Evolutionary conservation across 2,113 vertebrate genomes (phyloP).

Genomic region (Melospiza melodia): DNA sequence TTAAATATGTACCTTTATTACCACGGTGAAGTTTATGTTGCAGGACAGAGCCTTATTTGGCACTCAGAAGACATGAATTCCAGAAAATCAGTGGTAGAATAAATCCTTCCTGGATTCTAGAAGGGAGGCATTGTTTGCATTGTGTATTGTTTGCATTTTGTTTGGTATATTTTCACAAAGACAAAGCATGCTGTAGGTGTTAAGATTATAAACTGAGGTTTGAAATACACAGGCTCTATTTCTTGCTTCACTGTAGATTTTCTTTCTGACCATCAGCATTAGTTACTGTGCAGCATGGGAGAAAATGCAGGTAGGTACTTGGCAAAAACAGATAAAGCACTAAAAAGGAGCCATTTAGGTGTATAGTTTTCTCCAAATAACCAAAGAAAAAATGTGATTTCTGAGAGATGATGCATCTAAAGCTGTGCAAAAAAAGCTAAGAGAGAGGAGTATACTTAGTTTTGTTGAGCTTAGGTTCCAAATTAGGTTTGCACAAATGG

Average conservation of each 20-base stretch:
- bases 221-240: not conserved
- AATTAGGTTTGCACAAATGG: not conserved
- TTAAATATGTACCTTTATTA: not conserved
- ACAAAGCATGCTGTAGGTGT: not conserved
- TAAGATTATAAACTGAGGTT: not conserved
- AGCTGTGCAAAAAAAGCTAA: not conserved
- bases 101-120: not conserved
- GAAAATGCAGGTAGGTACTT: not conserved
- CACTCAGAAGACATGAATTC: not conserved
- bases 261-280: not conserved
- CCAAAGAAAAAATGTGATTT: not conserved
- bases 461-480: not conserved
- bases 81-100: not conserved
- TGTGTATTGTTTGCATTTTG: not conserved
- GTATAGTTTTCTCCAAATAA: not conserved
- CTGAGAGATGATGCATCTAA: not conserved
- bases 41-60: not conserved
- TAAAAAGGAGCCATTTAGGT: not conserved
- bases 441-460: not conserved
- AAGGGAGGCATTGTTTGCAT: not conserved
- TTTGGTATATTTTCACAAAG: not conserved
- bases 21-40: not conserved
- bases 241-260: not conserved
- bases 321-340: not conserved
- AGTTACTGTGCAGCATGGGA: not conserved